phyloP scores from a whole-genome alignment of 1,140 invertebrate genomes.

The Globodera rostochiensis region DNA sequence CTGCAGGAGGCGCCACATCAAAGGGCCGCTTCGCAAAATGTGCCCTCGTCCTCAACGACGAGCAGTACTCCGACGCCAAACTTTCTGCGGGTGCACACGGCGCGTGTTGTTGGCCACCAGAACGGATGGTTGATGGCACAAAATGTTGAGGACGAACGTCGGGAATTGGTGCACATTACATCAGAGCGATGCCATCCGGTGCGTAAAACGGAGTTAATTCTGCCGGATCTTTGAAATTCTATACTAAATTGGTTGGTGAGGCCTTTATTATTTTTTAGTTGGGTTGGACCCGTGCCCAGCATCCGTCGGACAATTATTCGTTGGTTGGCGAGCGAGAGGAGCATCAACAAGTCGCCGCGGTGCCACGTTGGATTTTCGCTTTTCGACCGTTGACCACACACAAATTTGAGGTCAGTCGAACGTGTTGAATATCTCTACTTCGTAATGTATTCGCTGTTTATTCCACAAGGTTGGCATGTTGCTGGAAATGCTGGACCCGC shows the following conservation, averaged over 20 bases:
- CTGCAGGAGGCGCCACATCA: not conserved
- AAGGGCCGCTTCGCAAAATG: not conserved
- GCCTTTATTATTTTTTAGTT: not conserved
- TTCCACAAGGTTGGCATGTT: not conserved
- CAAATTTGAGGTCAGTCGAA: not conserved
- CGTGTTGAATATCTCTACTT: too few species aligned
- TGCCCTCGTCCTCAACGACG: not conserved
- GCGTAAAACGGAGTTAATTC: not conserved
- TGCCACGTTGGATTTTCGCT: not conserved
- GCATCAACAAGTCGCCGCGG: not conserved
- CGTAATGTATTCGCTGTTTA: not conserved
- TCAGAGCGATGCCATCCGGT: conserved; percentile 8
- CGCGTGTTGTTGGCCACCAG: not conserved
- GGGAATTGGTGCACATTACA: conserved; percentile 5
- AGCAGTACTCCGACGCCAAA: not conserved
- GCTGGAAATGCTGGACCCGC: conserved; percentile 6
- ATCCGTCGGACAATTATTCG: not conserved
- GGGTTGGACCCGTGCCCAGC: not conserved
- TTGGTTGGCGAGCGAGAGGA: not conserved
- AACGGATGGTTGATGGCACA: not conserved
- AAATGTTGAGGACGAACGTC: not conserved
- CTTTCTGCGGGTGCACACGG: not conserved
- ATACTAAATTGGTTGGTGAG: too few species aligned
- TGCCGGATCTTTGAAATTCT: too few species aligned
- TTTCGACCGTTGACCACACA: not conserved